Conservation (phyloP, 2,797 vertebrate species). For the Tiaroga cobitis region DNA sequence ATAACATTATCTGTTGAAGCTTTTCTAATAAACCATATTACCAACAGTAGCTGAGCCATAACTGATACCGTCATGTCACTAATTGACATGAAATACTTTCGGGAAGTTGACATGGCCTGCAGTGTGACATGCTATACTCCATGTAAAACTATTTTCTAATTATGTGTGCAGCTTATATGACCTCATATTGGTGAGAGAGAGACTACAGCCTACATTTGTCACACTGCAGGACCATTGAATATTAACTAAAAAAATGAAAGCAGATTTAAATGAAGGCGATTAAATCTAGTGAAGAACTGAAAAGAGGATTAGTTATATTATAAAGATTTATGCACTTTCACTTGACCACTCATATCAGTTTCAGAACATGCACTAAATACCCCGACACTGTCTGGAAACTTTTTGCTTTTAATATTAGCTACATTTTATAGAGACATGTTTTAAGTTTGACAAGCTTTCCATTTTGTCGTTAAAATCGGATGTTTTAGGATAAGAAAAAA, state of each 20-base stretch:
- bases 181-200: not conserved
- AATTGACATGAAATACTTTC: slow-evolving; percentile 5
- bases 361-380: not conserved
- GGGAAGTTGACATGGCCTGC: slow-evolving; percentile 9
- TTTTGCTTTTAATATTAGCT: not conserved
- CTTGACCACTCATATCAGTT: not conserved
- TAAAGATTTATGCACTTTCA: too few species aligned
- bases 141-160: not conserved
- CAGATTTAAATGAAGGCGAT: not conserved
- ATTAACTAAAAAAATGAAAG: not conserved
- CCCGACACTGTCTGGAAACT: not conserved
- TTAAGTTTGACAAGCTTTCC: not conserved
- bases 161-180: slow-evolving; percentile 2
- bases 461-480: not conserved
- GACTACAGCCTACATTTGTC: slow-evolving; percentile 4
- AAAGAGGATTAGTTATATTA: too few species aligned
- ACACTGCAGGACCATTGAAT: not conserved
- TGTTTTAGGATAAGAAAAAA: too few species aligned
- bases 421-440: not conserved
- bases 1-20: not conserved
- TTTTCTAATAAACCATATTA: not conserved
- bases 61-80: not conserved
- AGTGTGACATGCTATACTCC: slow-evolving; percentile 6
- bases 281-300: not conserved
- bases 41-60: slow-evolving; percentile 1